Conservation (phyloP, 2,888 invertebrate genomes). For the Stenodera caucasica region DNA sequence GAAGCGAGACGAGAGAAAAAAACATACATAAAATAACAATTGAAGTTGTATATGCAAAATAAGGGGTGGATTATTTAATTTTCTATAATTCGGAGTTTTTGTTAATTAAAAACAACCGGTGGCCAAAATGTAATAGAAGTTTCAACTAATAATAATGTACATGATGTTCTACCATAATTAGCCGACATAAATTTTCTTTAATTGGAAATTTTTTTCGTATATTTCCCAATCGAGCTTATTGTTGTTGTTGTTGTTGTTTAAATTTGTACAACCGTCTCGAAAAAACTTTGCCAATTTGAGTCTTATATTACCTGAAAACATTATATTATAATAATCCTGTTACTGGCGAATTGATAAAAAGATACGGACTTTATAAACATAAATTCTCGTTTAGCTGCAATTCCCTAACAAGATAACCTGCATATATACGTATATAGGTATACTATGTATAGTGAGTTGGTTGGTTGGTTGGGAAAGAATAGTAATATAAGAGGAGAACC, state of each 20-base stretch:
- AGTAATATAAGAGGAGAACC: constrained; percentile 39
- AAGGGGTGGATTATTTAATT: constrained; percentile 2
- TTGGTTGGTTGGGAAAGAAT: constrained; percentile 27
- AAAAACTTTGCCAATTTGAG: background rate
- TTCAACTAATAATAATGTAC: too few relatives aligned
- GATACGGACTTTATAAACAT: constrained; percentile 38
- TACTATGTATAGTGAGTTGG: background rate
- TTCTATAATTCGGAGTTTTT: background rate
- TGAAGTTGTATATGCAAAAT: background rate
- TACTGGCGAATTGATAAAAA: constrained; percentile 32
- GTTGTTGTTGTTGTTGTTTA: too few relatives aligned
- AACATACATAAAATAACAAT: background rate
- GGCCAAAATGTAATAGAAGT: background rate
- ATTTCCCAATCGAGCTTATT: too few relatives aligned
- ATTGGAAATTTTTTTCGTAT: too few relatives aligned
- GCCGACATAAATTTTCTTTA: too few relatives aligned
- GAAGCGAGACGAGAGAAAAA: background rate
- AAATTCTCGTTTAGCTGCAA: constrained; percentile 46
- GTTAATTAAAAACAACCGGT: background rate
- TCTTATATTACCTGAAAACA: constrained; percentile 12
- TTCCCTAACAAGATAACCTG: constrained; percentile 43
- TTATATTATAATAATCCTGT: constrained; percentile 16
- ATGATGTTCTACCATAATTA: too few relatives aligned
- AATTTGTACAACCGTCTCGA: background rate
- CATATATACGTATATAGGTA: constrained; percentile 11